These are phyloP conservation scores for Tetraneura akinire DNA, from an alignment of 1,140 invertebrate genomes.

Conservation along the genomic window DNA sequence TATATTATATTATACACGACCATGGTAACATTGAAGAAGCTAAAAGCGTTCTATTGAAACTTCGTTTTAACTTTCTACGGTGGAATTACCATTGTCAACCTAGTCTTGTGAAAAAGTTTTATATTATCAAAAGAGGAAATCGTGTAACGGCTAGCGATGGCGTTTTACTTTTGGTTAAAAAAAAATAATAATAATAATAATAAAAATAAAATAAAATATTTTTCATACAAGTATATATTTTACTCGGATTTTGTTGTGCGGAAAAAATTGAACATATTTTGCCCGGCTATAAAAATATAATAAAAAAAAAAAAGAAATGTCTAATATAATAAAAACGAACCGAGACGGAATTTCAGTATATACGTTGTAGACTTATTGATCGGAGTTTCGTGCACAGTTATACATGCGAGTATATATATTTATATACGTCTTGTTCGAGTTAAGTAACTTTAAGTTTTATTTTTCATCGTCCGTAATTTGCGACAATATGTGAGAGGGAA, in stretches of 20 bases:
- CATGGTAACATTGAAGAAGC: not conserved
- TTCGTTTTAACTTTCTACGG: slow-evolving; percentile 30
- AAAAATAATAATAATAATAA: too few species aligned
- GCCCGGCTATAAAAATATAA: slow-evolving; percentile 39
- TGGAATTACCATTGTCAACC: slow-evolving; percentile 27
- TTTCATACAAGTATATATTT: not conserved
- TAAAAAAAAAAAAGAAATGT: not conserved
- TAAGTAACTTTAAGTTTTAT: slow-evolving; percentile 40
- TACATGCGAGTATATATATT: slow-evolving; percentile 8
- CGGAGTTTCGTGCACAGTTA: not conserved
- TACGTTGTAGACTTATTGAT: slow-evolving; percentile 43
- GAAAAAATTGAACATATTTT: slow-evolving; percentile 43
- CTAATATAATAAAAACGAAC: slow-evolving; percentile 43
- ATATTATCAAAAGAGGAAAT: slow-evolving; percentile 36
- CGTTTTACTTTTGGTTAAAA: slow-evolving; percentile 1
- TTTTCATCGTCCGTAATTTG: slow-evolving; percentile 21
- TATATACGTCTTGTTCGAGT: not conserved
- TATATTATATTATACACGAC: not conserved
- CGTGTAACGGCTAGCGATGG: slow-evolving; percentile 12
- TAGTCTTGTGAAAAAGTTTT: slow-evolving; percentile 40
- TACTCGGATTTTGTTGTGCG: slow-evolving; percentile 16
- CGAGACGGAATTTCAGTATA: not conserved
- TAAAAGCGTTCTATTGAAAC: slow-evolving; percentile 37
- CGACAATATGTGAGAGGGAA: slow-evolving; percentile 39
- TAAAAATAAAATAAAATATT: too few species aligned